Evolutionary conservation across 2,888 invertebrate species (phyloP).

Genomic region (Polia nebulosa): DNA sequence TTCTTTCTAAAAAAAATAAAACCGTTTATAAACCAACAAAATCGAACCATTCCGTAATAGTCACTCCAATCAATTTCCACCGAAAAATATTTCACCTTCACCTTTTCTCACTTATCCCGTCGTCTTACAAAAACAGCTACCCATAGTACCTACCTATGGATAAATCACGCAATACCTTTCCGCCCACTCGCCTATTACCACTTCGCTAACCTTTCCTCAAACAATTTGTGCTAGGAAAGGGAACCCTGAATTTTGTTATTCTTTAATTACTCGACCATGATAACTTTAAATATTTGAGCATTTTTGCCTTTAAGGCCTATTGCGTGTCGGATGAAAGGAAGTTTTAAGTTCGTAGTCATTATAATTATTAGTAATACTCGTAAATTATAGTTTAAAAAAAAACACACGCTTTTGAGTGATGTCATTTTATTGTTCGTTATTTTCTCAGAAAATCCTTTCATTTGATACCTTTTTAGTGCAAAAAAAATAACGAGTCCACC

Average conservation of each 20-base stretch:
- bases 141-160: neutral
- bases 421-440: too few species aligned
- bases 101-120: neutral
- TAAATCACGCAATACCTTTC: constrained; percentile 35
- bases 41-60: neutral
- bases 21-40: neutral
- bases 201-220: constrained; percentile 11
- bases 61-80: neutral
- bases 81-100: constrained; percentile 10
- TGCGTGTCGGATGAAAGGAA: neutral
- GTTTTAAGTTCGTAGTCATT: neutral
- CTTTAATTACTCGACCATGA: constrained; percentile 12
- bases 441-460: too few species aligned
- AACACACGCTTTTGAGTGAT: too few species aligned
- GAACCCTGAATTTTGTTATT: constrained; percentile 29
- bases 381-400: too few species aligned
- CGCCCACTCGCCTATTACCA: constrained; percentile 9
- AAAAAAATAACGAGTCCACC: too few species aligned
- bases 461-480: too few species aligned
- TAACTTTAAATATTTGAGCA: neutral
- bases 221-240: constrained; percentile 1
- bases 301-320: neutral
- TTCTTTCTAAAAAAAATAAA: neutral
- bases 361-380: too few species aligned
- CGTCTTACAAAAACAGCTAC: neutral